Evolutionary conservation across 2,888 invertebrate genomes (phyloP).

Genomic region (Cantharis lateralis): DNA sequence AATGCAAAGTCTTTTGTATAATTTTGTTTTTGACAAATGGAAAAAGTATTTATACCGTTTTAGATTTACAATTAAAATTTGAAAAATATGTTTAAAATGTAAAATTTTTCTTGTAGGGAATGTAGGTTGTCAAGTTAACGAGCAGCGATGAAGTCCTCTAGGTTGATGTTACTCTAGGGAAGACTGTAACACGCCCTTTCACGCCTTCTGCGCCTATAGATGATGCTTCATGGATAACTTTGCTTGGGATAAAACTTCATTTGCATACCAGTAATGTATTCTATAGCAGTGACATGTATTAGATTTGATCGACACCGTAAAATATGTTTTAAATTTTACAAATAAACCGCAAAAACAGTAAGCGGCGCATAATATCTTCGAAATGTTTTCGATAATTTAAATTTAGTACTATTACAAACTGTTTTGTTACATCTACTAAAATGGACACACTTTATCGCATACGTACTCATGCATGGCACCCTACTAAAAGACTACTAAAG

Average conservation of each 20-base stretch:
- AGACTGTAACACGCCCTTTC: conserved; percentile 31
- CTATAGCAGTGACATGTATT: conserved; percentile 28
- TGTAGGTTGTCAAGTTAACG: conserved; percentile 37
- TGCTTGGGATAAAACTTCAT: conserved; percentile 30
- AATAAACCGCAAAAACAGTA: conserved; percentile 6
- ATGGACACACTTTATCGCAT: neutral
- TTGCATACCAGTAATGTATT: conserved; percentile 30
- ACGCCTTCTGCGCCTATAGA: conserved; percentile 31
- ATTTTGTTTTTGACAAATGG: neutral
- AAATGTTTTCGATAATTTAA: neutral
- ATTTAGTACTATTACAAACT: neutral
- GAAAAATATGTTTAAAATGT: neutral
- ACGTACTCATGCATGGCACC: neutral
- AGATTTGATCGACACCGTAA: conserved; percentile 19
- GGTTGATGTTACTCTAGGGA: conserved; percentile 40
- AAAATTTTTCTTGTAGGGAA: conserved; percentile 12
- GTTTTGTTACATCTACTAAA: neutral
- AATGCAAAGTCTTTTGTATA: neutral
- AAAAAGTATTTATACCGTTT: neutral
- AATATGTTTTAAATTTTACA: conserved; percentile 23
- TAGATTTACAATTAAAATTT: neutral
- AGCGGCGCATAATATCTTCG: neutral
- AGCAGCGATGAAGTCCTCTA: conserved; percentile 41
- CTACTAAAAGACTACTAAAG: neutral
- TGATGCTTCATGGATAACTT: conserved; percentile 30